Evolutionary conservation across 2,797 vertebrate genomes (phyloP).

Genomic region (Arremon aurantiirostris): DNA sequence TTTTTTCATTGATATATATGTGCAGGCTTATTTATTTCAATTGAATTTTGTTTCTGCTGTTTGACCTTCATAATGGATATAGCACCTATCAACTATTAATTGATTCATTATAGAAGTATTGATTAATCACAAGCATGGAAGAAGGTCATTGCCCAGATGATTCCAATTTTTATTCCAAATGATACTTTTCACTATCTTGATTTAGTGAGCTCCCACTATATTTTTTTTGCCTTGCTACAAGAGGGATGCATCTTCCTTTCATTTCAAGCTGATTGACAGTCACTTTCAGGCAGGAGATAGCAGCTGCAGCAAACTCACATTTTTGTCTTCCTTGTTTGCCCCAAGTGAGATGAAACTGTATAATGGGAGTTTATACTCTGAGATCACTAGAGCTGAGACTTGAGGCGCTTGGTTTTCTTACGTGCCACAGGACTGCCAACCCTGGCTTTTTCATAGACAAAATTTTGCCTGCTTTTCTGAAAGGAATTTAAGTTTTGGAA

Average conservation of each 20-base stretch:
- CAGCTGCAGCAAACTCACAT: background rate
- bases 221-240: background rate
- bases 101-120: background rate
- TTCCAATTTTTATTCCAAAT: constrained; percentile 2
- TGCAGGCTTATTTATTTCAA: background rate
- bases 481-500: background rate
- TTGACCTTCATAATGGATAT: background rate
- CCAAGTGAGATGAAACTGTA: constrained; percentile 26
- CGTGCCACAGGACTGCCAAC: background rate
- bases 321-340: constrained; percentile 3
- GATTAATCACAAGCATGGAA: background rate
- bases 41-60: background rate
- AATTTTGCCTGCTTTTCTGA: background rate
- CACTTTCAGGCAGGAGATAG: background rate
- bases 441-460: background rate
- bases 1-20: background rate
- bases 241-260: background rate
- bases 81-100: background rate
- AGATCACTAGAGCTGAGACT: background rate
- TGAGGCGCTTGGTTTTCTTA: background rate
- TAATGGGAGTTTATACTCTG: background rate
- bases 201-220: background rate
- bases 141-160: background rate
- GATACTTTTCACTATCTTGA: background rate
- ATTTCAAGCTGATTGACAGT: constrained; percentile 44